Evolutionary conservation across 2,797 vertebrate genomes (phyloP).

Genomic region (Tamandua tetradactyla): DNA sequence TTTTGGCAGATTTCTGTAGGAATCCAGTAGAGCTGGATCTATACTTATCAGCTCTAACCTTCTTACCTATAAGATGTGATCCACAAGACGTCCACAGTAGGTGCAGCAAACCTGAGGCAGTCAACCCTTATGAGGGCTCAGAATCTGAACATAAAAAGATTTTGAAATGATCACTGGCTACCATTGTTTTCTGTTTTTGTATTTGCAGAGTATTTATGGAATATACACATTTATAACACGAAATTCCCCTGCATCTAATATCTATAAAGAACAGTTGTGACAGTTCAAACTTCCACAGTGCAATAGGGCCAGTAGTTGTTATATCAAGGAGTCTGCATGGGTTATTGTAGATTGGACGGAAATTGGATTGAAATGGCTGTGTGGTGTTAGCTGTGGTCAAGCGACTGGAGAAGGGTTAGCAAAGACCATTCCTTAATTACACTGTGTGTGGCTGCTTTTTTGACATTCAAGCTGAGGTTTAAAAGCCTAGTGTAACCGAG

Average conservation of each 20-base stretch:
- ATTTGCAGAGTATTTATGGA: slow-evolving; percentile 82
- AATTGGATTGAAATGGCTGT: slow-evolving; percentile 81
- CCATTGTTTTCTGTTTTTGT: slow-evolving; percentile 74
- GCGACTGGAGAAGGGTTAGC: slow-evolving; percentile 89
- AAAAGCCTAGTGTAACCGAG: slow-evolving; percentile 93
- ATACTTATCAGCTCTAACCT: too few relatives aligned
- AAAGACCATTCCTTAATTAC: slow-evolving; percentile 90
- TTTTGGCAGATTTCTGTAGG: too few relatives aligned
- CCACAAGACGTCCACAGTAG: too few relatives aligned
- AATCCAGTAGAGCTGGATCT: too few relatives aligned
- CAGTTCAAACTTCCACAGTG: slow-evolving; percentile 84
- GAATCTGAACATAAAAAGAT: too few relatives aligned
- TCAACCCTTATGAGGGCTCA: too few relatives aligned
- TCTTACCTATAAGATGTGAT: too few relatives aligned
- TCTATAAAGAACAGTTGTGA: slow-evolving; percentile 86
- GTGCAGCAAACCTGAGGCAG: too few relatives aligned
- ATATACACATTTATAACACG: slow-evolving; percentile 80
- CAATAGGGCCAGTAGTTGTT: slow-evolving; percentile 83
- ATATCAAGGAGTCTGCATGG: slow-evolving; percentile 83
- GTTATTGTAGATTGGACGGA: slow-evolving; percentile 85
- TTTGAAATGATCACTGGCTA: slow-evolving; percentile 69
- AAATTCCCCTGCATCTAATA: slow-evolving; percentile 84
- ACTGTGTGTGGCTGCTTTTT: slow-evolving; percentile 88
- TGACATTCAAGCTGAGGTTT: slow-evolving; percentile 99
- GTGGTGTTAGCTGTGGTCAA: slow-evolving; percentile 90